Evolutionary conservation across 2,113 vertebrate genomes (phyloP).

Genomic region (Puffinus mauretanicus): DNA sequence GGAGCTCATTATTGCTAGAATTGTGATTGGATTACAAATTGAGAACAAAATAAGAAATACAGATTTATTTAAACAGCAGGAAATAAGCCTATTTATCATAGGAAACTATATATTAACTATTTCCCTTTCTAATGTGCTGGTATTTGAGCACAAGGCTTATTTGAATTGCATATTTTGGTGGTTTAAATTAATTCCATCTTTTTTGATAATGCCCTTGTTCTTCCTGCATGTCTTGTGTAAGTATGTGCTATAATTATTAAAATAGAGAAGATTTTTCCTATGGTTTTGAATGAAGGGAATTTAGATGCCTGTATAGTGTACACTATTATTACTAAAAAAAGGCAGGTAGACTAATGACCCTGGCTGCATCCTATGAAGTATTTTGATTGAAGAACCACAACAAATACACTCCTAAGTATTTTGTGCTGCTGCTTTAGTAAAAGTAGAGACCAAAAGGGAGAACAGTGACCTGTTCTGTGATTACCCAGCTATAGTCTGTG

Average conservation of each 20-base stretch:
- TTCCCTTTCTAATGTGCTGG: not conserved
- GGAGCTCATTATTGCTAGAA: constrained; percentile 16
- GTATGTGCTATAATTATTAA: not conserved
- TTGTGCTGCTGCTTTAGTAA: not conserved
- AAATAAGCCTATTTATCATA: constrained; percentile 1
- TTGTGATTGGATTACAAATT: constrained; percentile 23
- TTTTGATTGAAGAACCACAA: not conserved
- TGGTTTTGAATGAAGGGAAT: not conserved
- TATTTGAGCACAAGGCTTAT: not conserved
- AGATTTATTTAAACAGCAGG: not conserved
- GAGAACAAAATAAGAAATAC: constrained; percentile 22
- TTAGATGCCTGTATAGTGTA: not conserved
- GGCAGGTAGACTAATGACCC: not conserved
- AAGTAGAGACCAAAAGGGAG: not conserved
- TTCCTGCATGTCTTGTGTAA: not conserved
- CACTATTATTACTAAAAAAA: not conserved
- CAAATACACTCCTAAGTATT: not conserved
- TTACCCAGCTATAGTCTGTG: not conserved
- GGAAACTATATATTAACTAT: not conserved
- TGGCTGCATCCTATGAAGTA: not conserved
- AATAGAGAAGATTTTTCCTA: not conserved
- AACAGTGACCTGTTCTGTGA: not conserved
- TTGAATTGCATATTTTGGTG: not conserved
- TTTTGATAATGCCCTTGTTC: not conserved
- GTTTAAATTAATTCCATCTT: not conserved